Evolutionary conservation across 2,888 invertebrate species (phyloP).

Genomic region (Dascillus cervinus): DNA sequence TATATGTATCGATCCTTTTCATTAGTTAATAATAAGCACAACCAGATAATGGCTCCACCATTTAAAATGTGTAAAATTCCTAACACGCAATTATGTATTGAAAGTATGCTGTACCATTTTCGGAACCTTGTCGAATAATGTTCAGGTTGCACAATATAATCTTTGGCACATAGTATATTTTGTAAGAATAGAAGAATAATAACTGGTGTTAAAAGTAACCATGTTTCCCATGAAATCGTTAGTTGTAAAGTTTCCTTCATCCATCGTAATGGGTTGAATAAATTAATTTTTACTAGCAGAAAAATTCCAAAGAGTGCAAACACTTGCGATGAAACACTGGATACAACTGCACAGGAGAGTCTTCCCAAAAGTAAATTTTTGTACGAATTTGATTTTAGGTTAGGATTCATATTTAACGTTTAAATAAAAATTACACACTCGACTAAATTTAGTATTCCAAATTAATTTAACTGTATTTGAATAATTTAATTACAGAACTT

Average conservation of each 20-base stretch:
- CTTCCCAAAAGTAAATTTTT: conserved; percentile 40
- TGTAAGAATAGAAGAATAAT: conserved; percentile 58
- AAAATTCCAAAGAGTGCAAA: conserved; percentile 32
- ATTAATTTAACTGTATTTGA: too few species aligned
- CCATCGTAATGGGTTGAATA: conserved; percentile 60
- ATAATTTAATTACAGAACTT: too few species aligned
- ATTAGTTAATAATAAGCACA: conserved; percentile 59
- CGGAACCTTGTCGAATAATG: conserved; percentile 61
- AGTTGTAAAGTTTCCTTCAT: conserved; percentile 51
- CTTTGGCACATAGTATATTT: conserved; percentile 64
- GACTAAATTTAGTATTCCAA: too few species aligned
- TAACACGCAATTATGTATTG: conserved; percentile 51
- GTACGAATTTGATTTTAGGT: conserved; percentile 6
- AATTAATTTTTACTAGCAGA: conserved; percentile 52
- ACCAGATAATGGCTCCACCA: conserved; percentile 60
- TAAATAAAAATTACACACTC: too few species aligned
- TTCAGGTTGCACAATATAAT: conserved; percentile 53
- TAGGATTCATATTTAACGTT: conserved; percentile 16
- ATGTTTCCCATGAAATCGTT: conserved; percentile 56
- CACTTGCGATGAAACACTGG: conserved; percentile 36
- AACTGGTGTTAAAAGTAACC: conserved; percentile 58
- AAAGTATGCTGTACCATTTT: conserved; percentile 55
- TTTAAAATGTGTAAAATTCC: conserved; percentile 52
- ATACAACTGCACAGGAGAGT: conserved; percentile 43
- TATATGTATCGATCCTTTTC: conserved; percentile 50